Conservation (phyloP, 2,888 invertebrate genomes). For the Abrostola triplasia region DNA sequence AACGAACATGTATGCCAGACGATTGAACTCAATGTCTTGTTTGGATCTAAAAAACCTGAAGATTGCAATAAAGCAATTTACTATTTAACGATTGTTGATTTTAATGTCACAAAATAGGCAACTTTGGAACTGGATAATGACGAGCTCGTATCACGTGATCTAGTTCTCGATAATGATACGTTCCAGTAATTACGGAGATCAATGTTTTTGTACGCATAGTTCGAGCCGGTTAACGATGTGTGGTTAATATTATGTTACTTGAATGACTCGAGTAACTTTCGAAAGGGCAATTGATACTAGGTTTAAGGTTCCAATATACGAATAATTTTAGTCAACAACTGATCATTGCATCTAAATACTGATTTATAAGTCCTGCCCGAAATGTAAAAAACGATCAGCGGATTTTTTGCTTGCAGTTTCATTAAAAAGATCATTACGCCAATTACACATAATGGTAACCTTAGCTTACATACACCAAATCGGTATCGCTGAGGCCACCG, state of each 20-base stretch:
- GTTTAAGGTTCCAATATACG: slow-evolving; percentile 19
- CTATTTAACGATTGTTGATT: slow-evolving; percentile 54
- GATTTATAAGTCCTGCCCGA: neutral
- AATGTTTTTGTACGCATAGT: slow-evolving; percentile 46
- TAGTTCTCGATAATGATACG: slow-evolving; percentile 56
- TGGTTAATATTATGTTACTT: slow-evolving; percentile 36
- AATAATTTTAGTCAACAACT: slow-evolving; percentile 3
- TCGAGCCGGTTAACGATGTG: slow-evolving; percentile 41
- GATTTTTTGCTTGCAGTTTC: slow-evolving; percentile 15
- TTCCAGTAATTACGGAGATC: slow-evolving; percentile 53
- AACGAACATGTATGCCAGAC: slow-evolving; percentile 47
- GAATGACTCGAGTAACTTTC: slow-evolving; percentile 17
- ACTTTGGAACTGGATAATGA: slow-evolving; percentile 52
- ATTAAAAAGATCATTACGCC: slow-evolving; percentile 25
- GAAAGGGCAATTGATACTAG: slow-evolving; percentile 29
- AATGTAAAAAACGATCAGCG: slow-evolving; percentile 10
- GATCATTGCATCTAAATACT: neutral
- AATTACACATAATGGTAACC: slow-evolving; percentile 10
- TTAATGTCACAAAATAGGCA: slow-evolving; percentile 56
- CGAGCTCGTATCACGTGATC: slow-evolving; percentile 46
- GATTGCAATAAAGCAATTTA: slow-evolving; percentile 56
- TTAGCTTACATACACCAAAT: slow-evolving; percentile 27
- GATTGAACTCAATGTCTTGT: slow-evolving; percentile 52
- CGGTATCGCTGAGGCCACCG: slow-evolving; percentile 35
- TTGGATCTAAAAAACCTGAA: slow-evolving; percentile 43